Conservation (phyloP, 2,113 vertebrate species). For the Gobio gobio region DNA sequence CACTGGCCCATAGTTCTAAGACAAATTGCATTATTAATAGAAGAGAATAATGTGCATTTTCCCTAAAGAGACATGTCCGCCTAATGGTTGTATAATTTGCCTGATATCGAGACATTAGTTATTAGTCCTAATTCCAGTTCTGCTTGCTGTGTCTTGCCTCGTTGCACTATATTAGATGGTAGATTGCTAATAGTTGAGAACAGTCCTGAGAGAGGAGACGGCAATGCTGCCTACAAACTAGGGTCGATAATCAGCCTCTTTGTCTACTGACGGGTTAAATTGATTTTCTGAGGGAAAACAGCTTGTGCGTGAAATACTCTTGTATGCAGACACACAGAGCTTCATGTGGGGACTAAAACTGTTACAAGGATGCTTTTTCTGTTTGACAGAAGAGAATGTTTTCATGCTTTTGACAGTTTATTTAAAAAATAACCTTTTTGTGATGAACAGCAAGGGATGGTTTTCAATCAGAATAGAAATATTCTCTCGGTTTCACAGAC, state of each 20-base stretch:
- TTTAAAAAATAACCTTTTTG: neutral
- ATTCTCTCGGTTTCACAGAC: too few species aligned
- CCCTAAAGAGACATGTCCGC: slow-evolving; percentile 13
- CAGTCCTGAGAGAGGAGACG: slow-evolving; percentile 15
- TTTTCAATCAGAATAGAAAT: neutral
- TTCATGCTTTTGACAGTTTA: slow-evolving; percentile 6
- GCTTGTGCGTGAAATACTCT: slow-evolving; percentile 25
- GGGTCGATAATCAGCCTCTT: slow-evolving; percentile 44
- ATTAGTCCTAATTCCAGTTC: slow-evolving; percentile 27
- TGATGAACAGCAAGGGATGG: neutral
- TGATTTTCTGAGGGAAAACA: slow-evolving; percentile 47
- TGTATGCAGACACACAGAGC: neutral
- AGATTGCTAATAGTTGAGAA: slow-evolving; percentile 30
- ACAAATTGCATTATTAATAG: slow-evolving; percentile 28
- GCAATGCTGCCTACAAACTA: slow-evolving; percentile 13
- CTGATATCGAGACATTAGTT: slow-evolving; percentile 55
- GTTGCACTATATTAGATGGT: slow-evolving; percentile 35
- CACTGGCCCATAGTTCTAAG: neutral
- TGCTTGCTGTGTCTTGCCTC: neutral
- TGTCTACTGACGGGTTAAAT: slow-evolving; percentile 29
- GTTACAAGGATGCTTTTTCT: slow-evolving; percentile 9
- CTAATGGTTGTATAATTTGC: slow-evolving; percentile 61
- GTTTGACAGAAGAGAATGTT: neutral
- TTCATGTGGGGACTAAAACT: neutral
- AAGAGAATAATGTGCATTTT: slow-evolving; percentile 32